Conservation (phyloP, 2,888 invertebrate genomes). For the Nemurella pictetii region DNA sequence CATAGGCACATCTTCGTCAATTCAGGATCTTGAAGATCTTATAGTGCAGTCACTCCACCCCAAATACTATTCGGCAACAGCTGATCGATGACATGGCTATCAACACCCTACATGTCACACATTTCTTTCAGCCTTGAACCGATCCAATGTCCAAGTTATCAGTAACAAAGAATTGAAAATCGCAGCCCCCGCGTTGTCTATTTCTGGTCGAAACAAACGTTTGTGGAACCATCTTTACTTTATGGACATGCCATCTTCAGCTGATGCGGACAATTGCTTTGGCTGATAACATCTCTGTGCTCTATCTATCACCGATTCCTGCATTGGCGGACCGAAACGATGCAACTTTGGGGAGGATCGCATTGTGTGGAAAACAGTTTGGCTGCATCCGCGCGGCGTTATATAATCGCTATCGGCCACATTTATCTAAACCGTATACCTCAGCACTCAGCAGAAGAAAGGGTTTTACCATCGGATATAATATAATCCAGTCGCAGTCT, state of each 20-base stretch:
- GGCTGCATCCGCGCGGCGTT: not conserved
- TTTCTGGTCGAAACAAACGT: too few species aligned
- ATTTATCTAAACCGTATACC: slow-evolving; percentile 31
- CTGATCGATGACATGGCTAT: too few species aligned
- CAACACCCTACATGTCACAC: too few species aligned
- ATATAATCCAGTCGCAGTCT: not conserved
- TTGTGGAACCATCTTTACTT: not conserved
- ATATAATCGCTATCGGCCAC: slow-evolving; percentile 26
- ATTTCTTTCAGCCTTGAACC: too few species aligned
- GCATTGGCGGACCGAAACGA: slow-evolving; percentile 33
- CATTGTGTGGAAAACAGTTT: slow-evolving; percentile 26
- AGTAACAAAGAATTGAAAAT: too few species aligned
- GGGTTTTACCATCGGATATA: not conserved
- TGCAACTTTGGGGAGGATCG: slow-evolving; percentile 1
- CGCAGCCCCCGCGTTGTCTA: too few species aligned
- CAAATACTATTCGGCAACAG: too few species aligned
- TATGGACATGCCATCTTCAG: not conserved
- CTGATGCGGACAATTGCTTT: slow-evolving; percentile 37
- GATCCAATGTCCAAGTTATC: too few species aligned
- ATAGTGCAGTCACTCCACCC: too few species aligned
- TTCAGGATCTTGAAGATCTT: too few species aligned
- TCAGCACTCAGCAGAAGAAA: not conserved
- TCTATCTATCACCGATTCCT: slow-evolving; percentile 29
- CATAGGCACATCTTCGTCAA: too few species aligned
- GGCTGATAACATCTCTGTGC: slow-evolving; percentile 38